Base-by-base conservation (phyloP, 2,797 vertebrate species). In the Xenentodon cancila region DNA sequence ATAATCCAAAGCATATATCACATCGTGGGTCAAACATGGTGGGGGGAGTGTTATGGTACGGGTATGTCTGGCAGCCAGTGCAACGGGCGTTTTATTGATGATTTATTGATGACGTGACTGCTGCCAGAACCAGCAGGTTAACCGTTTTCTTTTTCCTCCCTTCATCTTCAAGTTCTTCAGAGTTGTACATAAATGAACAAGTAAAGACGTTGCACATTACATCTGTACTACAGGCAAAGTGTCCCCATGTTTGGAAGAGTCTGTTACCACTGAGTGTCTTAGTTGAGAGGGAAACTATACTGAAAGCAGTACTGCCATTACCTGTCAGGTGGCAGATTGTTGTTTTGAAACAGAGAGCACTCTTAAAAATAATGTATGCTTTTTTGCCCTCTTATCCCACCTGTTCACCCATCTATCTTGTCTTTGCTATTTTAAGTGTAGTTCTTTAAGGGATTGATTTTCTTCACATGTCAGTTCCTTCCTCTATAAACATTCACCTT, bases 341-440 rank as follows among this genome's bases (percentile, higher is more conserved):
- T 80, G 49, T 55, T 88, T 77, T 73, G 62, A 81, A 79, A 82
- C 34, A n/a, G n/a, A n/a, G n/a, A n/a, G 50, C 65, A 63, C 49
- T 73, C 61, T 71, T 81, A 55, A 40, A 74, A 67, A 79, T 72
- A 68, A 84, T 61, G 70, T 70, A 52, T 80, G 57, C 66, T 78
- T 74, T 75, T 79, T 84, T 75, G 68, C 69, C 55, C 56, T 57
- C 58, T 66, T 56, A 40, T 50, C 20, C 45, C 34, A 9, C 19
- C 18, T 8, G 25, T 68, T 55, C 54, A 61, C 54, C 68, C 51
- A 19, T 72, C 48, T 54, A n/a, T 19, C 30, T 60, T 59, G 54
- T 40, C 45, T n/a, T 42, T 27, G 70, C 49, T 64, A 63, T 53
- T 42, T 53, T 27, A 49, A 45, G 51, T 71, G 68, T 61, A 17